A percentile compares a stretch with the other conserved stretches of the same genome.
Evolutionary conservation across 2,888 invertebrate genomes (phyloP).

Genomic region (Callimorpha dominula): DNA sequence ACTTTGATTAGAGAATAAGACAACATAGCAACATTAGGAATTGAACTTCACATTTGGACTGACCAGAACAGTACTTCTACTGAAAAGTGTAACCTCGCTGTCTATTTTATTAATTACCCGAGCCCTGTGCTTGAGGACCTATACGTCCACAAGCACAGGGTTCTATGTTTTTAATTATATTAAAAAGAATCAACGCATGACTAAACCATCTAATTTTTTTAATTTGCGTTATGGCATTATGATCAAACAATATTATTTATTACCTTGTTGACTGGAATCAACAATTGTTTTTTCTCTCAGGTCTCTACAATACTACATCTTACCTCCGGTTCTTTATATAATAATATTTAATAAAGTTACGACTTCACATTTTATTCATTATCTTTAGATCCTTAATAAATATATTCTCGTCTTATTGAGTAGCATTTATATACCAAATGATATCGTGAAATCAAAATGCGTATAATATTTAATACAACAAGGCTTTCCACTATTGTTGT

Average conservation of each 20-base stretch:
- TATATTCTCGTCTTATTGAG: constrained; percentile 1
- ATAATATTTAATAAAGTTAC: neutral
- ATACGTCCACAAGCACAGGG: no score
- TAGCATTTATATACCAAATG: constrained; percentile 1
- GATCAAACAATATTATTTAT: neutral
- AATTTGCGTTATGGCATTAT: no score
- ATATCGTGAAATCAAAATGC: constrained; percentile 8
- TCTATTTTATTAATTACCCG: neutral
- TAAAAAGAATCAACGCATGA: no score
- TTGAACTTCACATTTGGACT: no score
- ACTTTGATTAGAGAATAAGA: no score
- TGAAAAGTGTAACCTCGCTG: no score
- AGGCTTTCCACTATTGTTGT: constrained; percentile 15
- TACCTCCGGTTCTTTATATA: neutral
- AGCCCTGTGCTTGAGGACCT: neutral
- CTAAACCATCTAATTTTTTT: no score
- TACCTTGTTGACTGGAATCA: neutral
- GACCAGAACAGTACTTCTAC: no score
- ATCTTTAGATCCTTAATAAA: neutral
- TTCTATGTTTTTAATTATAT: no score
- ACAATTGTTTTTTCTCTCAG: neutral
- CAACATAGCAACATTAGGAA: no score
- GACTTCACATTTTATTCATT: neutral
- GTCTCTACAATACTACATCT: neutral
- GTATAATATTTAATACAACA: constrained; percentile 8